Conservation (phyloP, 1,140 invertebrate genomes). For the Triops cancriformis region DNA sequence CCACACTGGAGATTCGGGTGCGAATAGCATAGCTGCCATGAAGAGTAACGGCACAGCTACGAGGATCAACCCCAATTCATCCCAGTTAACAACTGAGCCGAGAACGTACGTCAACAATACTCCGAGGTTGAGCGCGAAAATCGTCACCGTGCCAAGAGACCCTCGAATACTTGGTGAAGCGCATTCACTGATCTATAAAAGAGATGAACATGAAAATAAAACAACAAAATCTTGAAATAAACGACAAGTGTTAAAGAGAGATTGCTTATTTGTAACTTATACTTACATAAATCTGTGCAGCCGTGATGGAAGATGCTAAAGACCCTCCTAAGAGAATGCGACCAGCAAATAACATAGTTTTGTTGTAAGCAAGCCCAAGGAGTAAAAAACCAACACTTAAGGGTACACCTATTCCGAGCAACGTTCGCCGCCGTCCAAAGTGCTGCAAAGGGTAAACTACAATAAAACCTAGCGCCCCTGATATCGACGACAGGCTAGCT, state of each 20-base stretch:
- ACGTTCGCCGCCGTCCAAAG: slow-evolving; percentile 39
- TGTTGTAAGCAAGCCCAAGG: slow-evolving; percentile 38
- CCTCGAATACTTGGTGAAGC: not conserved
- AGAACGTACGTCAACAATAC: not conserved
- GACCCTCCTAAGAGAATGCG: slow-evolving; percentile 56
- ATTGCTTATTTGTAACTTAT: not conserved
- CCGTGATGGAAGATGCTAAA: slow-evolving; percentile 49
- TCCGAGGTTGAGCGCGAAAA: not conserved
- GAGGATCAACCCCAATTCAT: not conserved
- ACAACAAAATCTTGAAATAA: slow-evolving; percentile 20
- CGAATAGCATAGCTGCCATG: slow-evolving; percentile 16
- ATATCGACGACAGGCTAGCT: slow-evolving; percentile 23
- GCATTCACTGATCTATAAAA: not conserved
- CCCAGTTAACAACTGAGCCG: not conserved
- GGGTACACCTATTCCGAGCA: slow-evolving; percentile 37
- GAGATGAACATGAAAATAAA: not conserved
- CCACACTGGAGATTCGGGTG: slow-evolving; percentile 16
- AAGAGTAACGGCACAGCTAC: not conserved
- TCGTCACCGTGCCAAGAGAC: not conserved
- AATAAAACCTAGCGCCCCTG: slow-evolving; percentile 20
- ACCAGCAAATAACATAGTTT: slow-evolving; percentile 45
- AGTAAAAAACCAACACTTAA: slow-evolving; percentile 39
- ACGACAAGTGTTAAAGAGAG: not conserved
- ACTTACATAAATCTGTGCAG: slow-evolving; percentile 54
- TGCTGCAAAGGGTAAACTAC: slow-evolving; percentile 37